Percentiles rank a stretch among this genome's conserved stretches.
Conservation (phyloP, 2,113 vertebrate species). For the Hyla sarda region DNA sequence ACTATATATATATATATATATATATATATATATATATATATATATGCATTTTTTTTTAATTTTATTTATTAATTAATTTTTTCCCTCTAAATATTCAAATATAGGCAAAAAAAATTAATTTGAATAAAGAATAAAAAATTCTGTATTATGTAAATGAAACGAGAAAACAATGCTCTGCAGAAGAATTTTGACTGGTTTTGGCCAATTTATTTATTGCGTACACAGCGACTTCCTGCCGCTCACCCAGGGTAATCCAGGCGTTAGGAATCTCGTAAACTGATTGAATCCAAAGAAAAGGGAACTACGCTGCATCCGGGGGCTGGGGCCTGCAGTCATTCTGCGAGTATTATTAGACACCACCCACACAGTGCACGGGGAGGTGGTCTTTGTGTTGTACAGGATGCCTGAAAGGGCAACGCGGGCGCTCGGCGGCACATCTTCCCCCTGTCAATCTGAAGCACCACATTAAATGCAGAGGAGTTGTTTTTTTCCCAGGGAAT, state of each 20-base stretch:
- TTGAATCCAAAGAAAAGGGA: conserved; percentile 2
- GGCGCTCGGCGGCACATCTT: background rate
- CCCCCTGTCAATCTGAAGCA: background rate
- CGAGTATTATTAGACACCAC: conserved; percentile 34
- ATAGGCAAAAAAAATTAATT: no score
- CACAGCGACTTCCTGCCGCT: background rate
- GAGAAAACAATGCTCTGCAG: background rate
- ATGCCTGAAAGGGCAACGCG: background rate
- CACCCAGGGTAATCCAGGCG: background rate
- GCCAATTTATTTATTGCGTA: background rate
- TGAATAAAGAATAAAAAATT: background rate
- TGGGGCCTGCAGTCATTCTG: background rate
- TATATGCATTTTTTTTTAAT: no score
- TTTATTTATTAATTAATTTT: no score
- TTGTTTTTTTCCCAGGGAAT: background rate
- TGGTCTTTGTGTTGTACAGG: background rate
- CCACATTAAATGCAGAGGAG: background rate
- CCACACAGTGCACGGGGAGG: background rate
- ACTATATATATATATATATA: no score
- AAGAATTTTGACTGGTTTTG: background rate
- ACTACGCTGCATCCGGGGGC: background rate
- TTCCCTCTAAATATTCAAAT: no score
- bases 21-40: no score
- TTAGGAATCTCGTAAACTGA: background rate
- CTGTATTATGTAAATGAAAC: background rate